Conservation (phyloP, 2,888 invertebrate genomes). For the Hydraecia micacea region DNA sequence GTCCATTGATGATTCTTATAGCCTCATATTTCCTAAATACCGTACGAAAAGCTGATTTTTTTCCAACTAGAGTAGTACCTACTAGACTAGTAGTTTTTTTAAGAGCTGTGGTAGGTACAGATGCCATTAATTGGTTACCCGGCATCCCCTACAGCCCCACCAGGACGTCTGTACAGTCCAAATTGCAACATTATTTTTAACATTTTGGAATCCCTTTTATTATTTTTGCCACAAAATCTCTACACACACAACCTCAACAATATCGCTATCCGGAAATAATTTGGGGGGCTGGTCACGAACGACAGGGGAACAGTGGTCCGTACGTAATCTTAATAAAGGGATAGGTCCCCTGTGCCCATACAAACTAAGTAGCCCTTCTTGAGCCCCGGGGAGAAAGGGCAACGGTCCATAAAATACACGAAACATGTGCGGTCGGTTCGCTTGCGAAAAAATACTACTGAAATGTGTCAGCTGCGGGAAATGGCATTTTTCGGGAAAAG, state of each 20-base stretch:
- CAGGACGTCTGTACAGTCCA: neutral
- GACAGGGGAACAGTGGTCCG: slow-evolving; percentile 50
- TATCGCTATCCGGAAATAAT: slow-evolving; percentile 45
- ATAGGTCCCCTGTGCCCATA: slow-evolving; percentile 61
- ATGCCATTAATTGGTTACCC: neutral
- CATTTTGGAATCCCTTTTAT: neutral
- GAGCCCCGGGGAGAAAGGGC: slow-evolving; percentile 36
- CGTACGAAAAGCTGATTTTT: neutral
- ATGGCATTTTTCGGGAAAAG: slow-evolving; percentile 46
- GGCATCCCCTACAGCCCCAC: neutral
- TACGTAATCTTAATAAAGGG: slow-evolving; percentile 67
- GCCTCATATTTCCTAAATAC: neutral
- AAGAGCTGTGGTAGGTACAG: neutral
- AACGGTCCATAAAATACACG: slow-evolving; percentile 54
- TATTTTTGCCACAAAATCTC: slow-evolving; percentile 19
- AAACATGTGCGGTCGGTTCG: slow-evolving; percentile 50
- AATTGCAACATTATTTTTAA: slow-evolving; percentile 4
- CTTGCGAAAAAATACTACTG: slow-evolving; percentile 50
- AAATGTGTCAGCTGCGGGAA: slow-evolving; percentile 57
- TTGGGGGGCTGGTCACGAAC: slow-evolving; percentile 50
- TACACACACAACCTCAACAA: slow-evolving; percentile 4
- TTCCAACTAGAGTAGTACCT: neutral
- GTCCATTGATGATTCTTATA: no score
- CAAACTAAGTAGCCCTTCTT: slow-evolving; percentile 60
- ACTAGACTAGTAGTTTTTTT: no score